A percentile compares a stretch with the other conserved stretches of the same genome.
These are phyloP conservation scores for Agrilus mali DNA, from an alignment of 2,888 invertebrate species.

Conservation along the genomic window DNA sequence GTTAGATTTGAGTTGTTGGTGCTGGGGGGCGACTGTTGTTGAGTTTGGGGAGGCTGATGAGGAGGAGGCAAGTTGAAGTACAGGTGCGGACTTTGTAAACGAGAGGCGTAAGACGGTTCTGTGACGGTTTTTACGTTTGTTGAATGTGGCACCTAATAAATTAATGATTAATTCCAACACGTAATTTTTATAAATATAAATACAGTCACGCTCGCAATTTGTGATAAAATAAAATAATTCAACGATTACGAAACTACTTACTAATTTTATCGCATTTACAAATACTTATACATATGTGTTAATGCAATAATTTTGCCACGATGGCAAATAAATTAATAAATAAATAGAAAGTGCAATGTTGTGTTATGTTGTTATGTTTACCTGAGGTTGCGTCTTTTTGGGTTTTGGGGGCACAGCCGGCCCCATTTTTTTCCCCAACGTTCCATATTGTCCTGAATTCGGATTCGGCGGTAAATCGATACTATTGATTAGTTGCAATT, in stretches of 20 bases:
- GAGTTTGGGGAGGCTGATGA: slow-evolving; percentile 13
- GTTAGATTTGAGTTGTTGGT: slow-evolving; percentile 21
- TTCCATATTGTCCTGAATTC: slow-evolving; percentile 27
- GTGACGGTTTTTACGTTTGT: slow-evolving; percentile 54
- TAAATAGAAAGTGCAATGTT: too few relatives aligned
- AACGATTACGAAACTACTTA: too few relatives aligned
- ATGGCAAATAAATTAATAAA: too few relatives aligned
- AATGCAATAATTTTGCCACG: too few relatives aligned
- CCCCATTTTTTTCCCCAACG: slow-evolving; percentile 48
- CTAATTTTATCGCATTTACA: too few relatives aligned
- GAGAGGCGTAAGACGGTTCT: slow-evolving; percentile 63
- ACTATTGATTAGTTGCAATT: slow-evolving; percentile 48
- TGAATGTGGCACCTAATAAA: slow-evolving; percentile 63
- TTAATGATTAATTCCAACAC: too few relatives aligned
- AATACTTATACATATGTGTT: too few relatives aligned
- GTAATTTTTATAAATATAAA: too few relatives aligned
- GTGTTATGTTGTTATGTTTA: too few relatives aligned
- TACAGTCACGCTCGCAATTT: too few relatives aligned
- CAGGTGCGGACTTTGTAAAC: slow-evolving; percentile 41
- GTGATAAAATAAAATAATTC: too few relatives aligned
- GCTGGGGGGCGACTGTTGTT: slow-evolving; percentile 17
- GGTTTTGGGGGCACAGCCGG: slow-evolving; percentile 75
- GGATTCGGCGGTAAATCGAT: slow-evolving; percentile 28
- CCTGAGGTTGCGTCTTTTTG: slow-evolving; percentile 49
- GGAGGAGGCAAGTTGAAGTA: slow-evolving; percentile 31